phyloP scores from a whole-genome alignment of 2,888 invertebrate species.

The Aphidoletes aphidimyza region DNA sequence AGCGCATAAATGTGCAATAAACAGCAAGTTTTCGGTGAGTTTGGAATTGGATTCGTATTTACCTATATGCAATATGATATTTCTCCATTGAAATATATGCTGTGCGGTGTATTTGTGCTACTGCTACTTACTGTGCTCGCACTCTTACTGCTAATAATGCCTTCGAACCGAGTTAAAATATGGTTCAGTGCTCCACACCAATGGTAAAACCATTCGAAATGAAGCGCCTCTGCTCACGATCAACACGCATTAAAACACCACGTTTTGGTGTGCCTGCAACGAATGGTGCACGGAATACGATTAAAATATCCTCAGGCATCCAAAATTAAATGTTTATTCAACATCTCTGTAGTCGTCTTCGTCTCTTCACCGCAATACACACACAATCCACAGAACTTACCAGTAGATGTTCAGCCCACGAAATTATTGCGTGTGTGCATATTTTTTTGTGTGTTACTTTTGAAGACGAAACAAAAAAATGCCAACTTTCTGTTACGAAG shows the following conservation, averaged over 20 bases:
- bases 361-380: no score
- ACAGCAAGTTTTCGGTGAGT: conserved; percentile 33
- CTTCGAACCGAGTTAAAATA: neutral
- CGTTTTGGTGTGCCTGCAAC: neutral
- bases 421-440: conserved; percentile 10
- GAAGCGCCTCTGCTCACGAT: neutral
- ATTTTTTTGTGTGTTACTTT: neutral
- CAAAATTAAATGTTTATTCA: conserved; percentile 50
- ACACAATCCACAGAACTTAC: neutral
- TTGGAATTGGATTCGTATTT: neutral
- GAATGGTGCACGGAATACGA: conserved; percentile 49
- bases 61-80: conserved; percentile 37
- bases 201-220: neutral
- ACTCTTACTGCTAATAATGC: neutral
- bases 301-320: conserved; percentile 54
- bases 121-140: neutral
- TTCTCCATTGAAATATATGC: conserved; percentile 38
- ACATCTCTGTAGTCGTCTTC: conserved; percentile 23
- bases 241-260: conserved; percentile 33
- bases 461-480: no score
- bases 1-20: conserved; percentile 53
- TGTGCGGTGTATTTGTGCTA: neutral
- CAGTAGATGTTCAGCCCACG: neutral
- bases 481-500: no score
- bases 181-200: neutral